Percentiles rank a stretch among this genome's conserved stretches.
phyloP scores from a whole-genome alignment of 2,888 invertebrate species.

The Alviniconcha strummeri region DNA sequence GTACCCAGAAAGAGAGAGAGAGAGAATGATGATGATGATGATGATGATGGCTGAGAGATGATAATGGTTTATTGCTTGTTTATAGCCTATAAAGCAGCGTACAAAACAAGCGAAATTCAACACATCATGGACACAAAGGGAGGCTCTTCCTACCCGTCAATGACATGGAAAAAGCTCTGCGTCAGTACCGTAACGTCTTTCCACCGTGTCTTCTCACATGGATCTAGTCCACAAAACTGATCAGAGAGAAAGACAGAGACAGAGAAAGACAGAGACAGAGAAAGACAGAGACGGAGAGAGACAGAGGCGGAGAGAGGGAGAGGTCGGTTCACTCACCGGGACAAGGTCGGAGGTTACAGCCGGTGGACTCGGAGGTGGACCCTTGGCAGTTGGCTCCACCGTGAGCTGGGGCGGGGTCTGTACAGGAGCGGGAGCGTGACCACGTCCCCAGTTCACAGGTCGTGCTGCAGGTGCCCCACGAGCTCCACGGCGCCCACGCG shows the following conservation, averaged over 20 bases:
- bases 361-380: background rate
- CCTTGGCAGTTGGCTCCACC: constrained; percentile 36
- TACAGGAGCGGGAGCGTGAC: constrained; percentile 39
- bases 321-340: background rate
- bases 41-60: too few species aligned
- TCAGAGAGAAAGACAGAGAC: background rate
- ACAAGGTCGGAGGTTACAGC: background rate
- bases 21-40: too few species aligned
- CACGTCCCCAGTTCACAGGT: constrained; percentile 35
- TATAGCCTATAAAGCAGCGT: too few species aligned
- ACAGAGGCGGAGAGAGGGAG: background rate
- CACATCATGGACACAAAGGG: too few species aligned
- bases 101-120: too few species aligned
- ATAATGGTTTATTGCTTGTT: too few species aligned
- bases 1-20: too few species aligned
- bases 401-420: constrained; percentile 40
- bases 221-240: too few species aligned
- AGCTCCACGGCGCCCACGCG: constrained; percentile 34
- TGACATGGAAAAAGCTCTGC: too few species aligned
- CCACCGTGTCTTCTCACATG: too few species aligned
- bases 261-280: constrained; percentile 8
- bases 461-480: constrained; percentile 29
- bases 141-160: too few species aligned
- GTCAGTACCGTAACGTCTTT: too few species aligned
- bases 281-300: background rate